Evolutionary conservation across 2,113 vertebrate genomes (phyloP).

Genomic region (Sander lucioperca): DNA sequence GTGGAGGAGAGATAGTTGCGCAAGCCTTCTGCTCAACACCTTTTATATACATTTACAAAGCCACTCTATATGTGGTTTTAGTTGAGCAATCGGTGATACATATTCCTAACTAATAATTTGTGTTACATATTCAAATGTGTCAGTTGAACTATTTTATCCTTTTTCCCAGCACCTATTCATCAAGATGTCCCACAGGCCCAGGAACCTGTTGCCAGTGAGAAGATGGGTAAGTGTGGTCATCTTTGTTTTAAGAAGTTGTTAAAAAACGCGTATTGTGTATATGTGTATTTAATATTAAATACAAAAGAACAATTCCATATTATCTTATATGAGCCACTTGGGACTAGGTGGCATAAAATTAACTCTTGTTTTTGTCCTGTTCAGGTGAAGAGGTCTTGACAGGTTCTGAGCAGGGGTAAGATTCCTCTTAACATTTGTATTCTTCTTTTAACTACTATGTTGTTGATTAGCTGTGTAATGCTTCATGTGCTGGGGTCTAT

Average conservation of each 20-base stretch:
- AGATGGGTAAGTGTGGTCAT: slow-evolving; percentile 73
- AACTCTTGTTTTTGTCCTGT: slow-evolving; percentile 24
- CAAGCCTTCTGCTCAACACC: background rate
- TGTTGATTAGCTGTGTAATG: slow-evolving; percentile 22
- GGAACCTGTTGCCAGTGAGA: slow-evolving; percentile 73
- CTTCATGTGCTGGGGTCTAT: slow-evolving; percentile 42
- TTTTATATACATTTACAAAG: background rate
- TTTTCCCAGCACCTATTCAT: slow-evolving; percentile 65
- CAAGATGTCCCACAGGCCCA: slow-evolving; percentile 72
- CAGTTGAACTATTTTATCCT: slow-evolving; percentile 6
- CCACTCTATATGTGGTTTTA: background rate
- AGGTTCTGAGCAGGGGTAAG: slow-evolving; percentile 85
- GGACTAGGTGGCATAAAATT: background rate
- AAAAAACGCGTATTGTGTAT: background rate
- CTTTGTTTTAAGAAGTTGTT: background rate
- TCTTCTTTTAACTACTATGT: slow-evolving; percentile 1
- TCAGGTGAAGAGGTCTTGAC: slow-evolving; percentile 75
- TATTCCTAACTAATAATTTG: background rate
- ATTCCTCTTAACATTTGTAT: slow-evolving; percentile 1
- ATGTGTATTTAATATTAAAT: background rate
- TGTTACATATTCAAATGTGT: slow-evolving; percentile 11
- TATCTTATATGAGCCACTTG: background rate
- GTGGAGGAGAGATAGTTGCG: background rate
- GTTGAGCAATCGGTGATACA: background rate
- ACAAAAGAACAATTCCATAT: background rate